These are phyloP conservation scores for Patella caerulea DNA, from an alignment of 2,888 invertebrate genomes.

Conservation along the genomic window DNA sequence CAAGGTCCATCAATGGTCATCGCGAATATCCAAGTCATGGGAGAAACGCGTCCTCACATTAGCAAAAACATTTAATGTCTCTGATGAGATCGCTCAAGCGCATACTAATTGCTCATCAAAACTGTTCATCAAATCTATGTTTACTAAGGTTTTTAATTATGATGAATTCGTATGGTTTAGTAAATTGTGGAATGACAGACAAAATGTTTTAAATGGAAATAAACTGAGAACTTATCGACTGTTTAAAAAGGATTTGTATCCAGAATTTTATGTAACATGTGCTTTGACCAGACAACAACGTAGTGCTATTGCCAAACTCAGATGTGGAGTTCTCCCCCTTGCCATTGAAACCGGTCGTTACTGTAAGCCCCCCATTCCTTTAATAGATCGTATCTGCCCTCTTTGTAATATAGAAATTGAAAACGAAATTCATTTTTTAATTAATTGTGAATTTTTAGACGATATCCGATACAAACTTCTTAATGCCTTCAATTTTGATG, in stretches of 20 bases:
- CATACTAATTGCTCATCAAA: too few species aligned
- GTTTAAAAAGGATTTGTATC: background rate
- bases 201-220: background rate
- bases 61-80: too few species aligned
- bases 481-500: background rate
- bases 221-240: background rate
- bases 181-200: constrained; percentile 1
- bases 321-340: constrained; percentile 1
- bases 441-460: background rate
- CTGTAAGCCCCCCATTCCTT: background rate
- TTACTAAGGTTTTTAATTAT: too few species aligned
- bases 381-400: background rate
- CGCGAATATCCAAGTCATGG: too few species aligned
- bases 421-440: background rate
- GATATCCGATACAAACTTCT: constrained; percentile 2
- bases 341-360: constrained; percentile 1
- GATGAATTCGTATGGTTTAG: background rate
- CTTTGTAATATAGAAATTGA: background rate
- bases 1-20: too few species aligned
- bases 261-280: background rate
- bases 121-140: too few species aligned
- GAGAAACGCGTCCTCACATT: too few species aligned
- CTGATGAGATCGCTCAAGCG: too few species aligned
- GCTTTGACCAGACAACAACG: background rate
- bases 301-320: background rate